A percentile compares a stretch with the other conserved stretches of the same genome.
Evolutionary conservation across 2,113 vertebrate genomes (phyloP).

Genomic region (Sphyrna mokarran): DNA sequence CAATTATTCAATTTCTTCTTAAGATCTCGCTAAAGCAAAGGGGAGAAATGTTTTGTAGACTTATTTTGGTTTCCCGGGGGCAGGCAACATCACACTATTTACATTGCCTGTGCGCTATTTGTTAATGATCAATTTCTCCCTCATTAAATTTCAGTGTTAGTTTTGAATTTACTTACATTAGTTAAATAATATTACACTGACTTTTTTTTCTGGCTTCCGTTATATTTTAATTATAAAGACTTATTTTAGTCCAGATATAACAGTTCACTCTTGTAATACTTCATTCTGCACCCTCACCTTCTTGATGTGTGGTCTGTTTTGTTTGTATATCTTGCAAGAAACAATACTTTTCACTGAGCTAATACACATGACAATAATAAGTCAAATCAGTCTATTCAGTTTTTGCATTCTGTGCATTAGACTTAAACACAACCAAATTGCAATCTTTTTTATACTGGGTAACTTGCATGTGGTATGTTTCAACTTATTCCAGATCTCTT

Average conservation of each 20-base stretch:
- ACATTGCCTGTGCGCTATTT: neutral
- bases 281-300: too few relatives aligned
- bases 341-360: too few relatives aligned
- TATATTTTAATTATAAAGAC: neutral
- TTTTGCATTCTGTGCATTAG: neutral
- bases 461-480: neutral
- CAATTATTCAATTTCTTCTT: neutral
- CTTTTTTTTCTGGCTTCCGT: neutral
- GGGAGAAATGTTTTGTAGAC: neutral
- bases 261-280: neutral
- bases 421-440: neutral
- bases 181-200: neutral
- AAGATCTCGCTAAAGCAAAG: neutral
- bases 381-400: neutral
- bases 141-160: neutral
- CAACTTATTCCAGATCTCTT: conserved; percentile 48
- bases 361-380: too few relatives aligned
- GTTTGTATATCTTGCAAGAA: too few relatives aligned
- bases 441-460: conserved; percentile 36
- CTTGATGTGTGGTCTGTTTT: too few relatives aligned
- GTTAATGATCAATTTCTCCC: neutral
- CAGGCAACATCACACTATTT: neutral
- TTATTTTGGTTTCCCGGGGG: neutral
- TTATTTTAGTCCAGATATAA: neutral
- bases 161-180: neutral